Conservation (phyloP, 2,888 invertebrate species). For the Phyllotreta striolata region DNA sequence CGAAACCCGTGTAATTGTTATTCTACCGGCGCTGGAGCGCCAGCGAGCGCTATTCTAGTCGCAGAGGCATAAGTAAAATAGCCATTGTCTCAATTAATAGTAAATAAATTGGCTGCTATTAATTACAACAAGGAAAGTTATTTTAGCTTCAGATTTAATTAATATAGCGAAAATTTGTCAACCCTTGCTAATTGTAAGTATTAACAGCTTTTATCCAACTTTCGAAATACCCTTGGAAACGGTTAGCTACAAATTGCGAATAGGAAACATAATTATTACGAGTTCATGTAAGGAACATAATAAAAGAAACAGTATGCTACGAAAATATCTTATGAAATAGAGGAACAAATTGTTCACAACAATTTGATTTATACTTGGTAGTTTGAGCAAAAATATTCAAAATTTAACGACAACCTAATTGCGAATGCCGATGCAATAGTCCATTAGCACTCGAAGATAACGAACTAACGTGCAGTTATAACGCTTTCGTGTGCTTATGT, state of each 20-base stretch:
- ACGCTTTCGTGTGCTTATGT: constrained; percentile 32
- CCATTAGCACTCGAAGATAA: constrained; percentile 9
- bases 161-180: too few species aligned
- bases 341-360: too few species aligned
- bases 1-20: constrained; percentile 20
- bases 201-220: too few species aligned
- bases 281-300: too few species aligned
- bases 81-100: constrained; percentile 6
- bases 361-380: too few species aligned
- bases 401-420: constrained; percentile 5
- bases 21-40: not conserved
- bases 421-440: constrained; percentile 5
- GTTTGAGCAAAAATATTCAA: not conserved
- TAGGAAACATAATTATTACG: too few species aligned
- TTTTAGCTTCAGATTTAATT: not conserved
- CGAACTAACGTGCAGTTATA: constrained; percentile 12
- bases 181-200: too few species aligned
- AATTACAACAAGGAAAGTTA: constrained; percentile 2
- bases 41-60: not conserved
- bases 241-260: too few species aligned
- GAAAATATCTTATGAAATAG: too few species aligned
- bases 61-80: not conserved
- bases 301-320: too few species aligned
- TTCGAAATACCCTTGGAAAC: too few species aligned
- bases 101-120: too few species aligned